Base-by-base conservation (phyloP, 37 sponge, comb jelly and placozoan genomes). In the Petrosia ficiformis region DNA sequence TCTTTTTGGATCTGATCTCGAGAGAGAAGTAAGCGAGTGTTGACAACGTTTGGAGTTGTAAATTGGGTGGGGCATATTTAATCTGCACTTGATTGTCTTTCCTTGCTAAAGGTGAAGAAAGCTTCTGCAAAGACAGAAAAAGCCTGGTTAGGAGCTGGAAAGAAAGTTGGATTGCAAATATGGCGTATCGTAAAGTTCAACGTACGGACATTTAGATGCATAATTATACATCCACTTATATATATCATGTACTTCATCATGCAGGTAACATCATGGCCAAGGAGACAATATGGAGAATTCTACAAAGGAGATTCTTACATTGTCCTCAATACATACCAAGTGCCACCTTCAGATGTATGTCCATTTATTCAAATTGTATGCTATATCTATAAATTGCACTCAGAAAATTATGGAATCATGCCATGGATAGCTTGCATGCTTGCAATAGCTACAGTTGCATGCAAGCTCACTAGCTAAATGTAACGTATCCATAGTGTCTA, bases 181-280 rank as follows among this genome's bases (percentile, higher is more conserved):
- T 97, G 98, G 98, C 71, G 98, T 11, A 97, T 97, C 41, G 98
- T 92, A 60, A 94, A 94, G 81, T 97, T 97, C 80, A 89, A 94
- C 85, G 98, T 96, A 24, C 25, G 80, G 28, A 29, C 39, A 35
- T 2, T 19, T n/a, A n/a, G n/a, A n/a, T n/a, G n/a, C n/a, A n/a
- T n/a, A n/a, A n/a, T n/a, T n/a, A n/a, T n/a, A n/a, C n/a, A n/a
- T n/a, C n/a, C n/a, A n/a, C n/a, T n/a, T n/a, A n/a, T n/a, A n/a
- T n/a, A n/a, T n/a, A n/a, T n/a, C n/a, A n/a, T n/a, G n/a, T n/a
- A n/a, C n/a, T n/a, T n/a, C n/a, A n/a, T 71, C 6, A 24, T 37
- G 44, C 37, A 92, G 79, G 93, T 90, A 30, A 42, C n/a, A 2
- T 65, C 67, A 39, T 92, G 93, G 93, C 88, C 88, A 22, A 76